A percentile compares a stretch with the other conserved stretches of the same genome.
phyloP scores from a whole-genome alignment of 2,113 vertebrate species.

The Amia ocellicauda region DNA sequence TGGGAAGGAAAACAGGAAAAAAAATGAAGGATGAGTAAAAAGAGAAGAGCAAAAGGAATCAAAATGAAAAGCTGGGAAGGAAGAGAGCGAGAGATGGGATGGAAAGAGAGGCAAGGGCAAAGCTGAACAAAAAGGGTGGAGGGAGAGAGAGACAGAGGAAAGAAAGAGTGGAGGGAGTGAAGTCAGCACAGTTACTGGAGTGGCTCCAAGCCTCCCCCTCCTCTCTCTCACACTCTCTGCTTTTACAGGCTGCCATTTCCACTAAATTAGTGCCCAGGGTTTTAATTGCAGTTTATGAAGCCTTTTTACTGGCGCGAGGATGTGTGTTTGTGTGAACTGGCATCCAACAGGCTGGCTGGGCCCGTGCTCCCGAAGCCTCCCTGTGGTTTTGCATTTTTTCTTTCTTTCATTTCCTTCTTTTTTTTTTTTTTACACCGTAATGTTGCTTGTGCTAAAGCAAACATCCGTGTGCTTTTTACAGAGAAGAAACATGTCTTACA shows the following conservation, averaged over 20 bases:
- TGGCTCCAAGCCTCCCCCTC: constrained; percentile 5
- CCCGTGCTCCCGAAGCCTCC: constrained; percentile 36
- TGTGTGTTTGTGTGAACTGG: constrained; percentile 7
- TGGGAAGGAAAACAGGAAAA: no score
- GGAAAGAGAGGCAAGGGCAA: no score
- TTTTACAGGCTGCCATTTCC: constrained; percentile 68
- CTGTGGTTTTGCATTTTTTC: constrained; percentile 52
- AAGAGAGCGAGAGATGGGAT: neutral
- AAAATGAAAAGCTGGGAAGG: no score
- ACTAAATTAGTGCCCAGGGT: constrained; percentile 74
- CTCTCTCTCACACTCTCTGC: constrained; percentile 22
- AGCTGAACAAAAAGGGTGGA: no score
- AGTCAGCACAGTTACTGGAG: constrained; percentile 9
- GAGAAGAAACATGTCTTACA: no score
- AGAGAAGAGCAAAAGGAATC: neutral
- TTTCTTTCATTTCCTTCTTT: constrained; percentile 31
- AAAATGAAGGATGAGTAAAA: neutral
- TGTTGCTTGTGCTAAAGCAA: neutral
- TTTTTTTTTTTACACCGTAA: neutral
- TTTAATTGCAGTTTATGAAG: constrained; percentile 75
- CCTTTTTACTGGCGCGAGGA: constrained; percentile 56
- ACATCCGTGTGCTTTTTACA: neutral
- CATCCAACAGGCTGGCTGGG: neutral
- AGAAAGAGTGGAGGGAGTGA: constrained; percentile 23
- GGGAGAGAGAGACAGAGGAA: constrained; percentile 2